Base-by-base conservation (phyloP, 1,140 invertebrate species). In the Campoletis sonorensis region DNA sequence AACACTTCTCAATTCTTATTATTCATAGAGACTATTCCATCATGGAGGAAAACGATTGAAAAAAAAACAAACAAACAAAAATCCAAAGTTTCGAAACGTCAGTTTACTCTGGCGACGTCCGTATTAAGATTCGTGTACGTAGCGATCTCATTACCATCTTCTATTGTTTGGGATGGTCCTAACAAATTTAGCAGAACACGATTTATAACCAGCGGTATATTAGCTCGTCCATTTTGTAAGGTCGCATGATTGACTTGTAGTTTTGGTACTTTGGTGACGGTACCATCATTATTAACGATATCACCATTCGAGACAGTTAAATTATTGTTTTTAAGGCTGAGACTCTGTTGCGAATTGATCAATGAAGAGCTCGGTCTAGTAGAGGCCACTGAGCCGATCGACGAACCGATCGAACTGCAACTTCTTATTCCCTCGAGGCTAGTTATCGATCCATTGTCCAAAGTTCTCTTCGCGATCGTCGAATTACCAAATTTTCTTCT, bases 171-270 rank as follows among this genome's bases (percentile, higher is more conserved):
- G 18, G 88, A 87, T 75, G 91, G 91, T 67, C 87, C 87, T 11
- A 91, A 75, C 37, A 91, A 85, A 86, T 92, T 92, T 27, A 90
- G 85, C 23, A 92, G 81, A 0, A 88, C 86, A 81, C 86, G 90
- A 67, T 91, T 92, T 82, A 91, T 91, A 49, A 90, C 88, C 37
- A 92, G 83, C 15, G 91, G 91, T 80, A 92, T 92, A 80, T 92
- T 91, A 0, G 91, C 88, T 81, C 87, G 90, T 11, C 87, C 87
- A 61, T 84, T 89, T 81, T 91, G 90, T 16, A 91, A 79, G 67
- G 79, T 89, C 0, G 86, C 85, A 45, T 89, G 87, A 37, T 82
- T 87, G 67, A 88, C 90, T n/a, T 88, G 85, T 23, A 89, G 68
- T 71, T 89, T 91, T 13, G 87, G 80, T 80, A 70, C 67, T 33